Conservation (phyloP, 2,888 invertebrate genomes). For the Teinopalpus imperialis region DNA sequence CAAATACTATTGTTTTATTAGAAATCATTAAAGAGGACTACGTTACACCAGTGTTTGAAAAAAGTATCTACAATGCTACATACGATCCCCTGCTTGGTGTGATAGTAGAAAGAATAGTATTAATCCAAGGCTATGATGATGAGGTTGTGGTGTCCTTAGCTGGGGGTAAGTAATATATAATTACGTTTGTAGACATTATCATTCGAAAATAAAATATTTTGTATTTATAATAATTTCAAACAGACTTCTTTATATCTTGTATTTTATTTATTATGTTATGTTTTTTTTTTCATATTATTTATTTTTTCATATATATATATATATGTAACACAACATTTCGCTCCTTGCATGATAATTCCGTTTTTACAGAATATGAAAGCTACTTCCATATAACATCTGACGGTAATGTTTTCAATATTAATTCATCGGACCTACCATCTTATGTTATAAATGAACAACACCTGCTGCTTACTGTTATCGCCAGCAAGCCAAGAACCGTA, state of each 20-base stretch:
- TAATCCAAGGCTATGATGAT: conserved; percentile 57
- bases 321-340: no score
- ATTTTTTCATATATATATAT: no score
- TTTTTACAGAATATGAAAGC: conserved; percentile 40
- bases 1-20: conserved; percentile 48
- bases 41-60: conserved; percentile 54
- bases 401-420: conserved; percentile 37
- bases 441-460: conserved; percentile 41
- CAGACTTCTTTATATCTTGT: no score
- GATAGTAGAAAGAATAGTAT: conserved; percentile 42
- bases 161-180: conserved; percentile 56
- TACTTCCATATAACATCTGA: conserved; percentile 39
- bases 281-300: no score
- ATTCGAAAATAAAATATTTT: no score
- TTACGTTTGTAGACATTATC: no score
- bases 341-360: no score
- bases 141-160: conserved; percentile 43
- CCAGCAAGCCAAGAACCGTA: conserved; percentile 53
- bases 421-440: conserved; percentile 41
- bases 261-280: no score
- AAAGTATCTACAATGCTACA: conserved; percentile 47
- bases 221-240: no score
- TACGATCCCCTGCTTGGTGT: conserved; percentile 45
- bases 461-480: conserved; percentile 47
- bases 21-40: conserved; percentile 59